Evolutionary conservation across 2,888 invertebrate genomes (phyloP), one percentile per base, ranked within the genome.

Genomic region (Colostygia pectinataria): DNA sequence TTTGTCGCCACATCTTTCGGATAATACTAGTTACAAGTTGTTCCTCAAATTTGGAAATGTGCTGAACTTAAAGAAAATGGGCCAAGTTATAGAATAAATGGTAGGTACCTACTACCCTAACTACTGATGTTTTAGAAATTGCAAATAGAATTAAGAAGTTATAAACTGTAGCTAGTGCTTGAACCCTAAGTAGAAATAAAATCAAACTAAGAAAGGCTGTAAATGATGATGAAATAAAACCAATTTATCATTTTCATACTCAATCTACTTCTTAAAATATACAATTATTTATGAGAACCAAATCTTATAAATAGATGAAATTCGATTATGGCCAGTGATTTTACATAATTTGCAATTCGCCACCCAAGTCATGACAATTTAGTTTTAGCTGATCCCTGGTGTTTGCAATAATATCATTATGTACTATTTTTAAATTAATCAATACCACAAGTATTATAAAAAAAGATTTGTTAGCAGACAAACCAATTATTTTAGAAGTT

Each of bases 11-110:
- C 60, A 74, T 47, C 74, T 90, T 23, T 73, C 80, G 18, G 89
- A 83, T 66, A 85, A 89, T 6, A 83, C 91, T 32, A 81, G 74
- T 57, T 88, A 89, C 55, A 92, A 91, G 72, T 62, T 92, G 15
- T 87, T 90, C 71, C 33, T 90, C 1, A 87, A 75, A 63, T 86
- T 79, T 73, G 92, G 91, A 10, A 70, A 77, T 54, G 74, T 92
- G 47, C 60, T 88, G 50, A 84, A 92, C 76, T 37, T 74, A 28
- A 63, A 67, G 43, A 88, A 81, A 74, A 88, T 92, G 56, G 81
- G 84, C n/a, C 63, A 83, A 68, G 75, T 91, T 42, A 70, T 89
- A 65, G 89, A 89, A 65, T 88, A 12, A 42, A 20, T 6, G 6
- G 20, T 6, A 20, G 6, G 6, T 20, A 20, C n/a, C n/a, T n/a